phyloP scores from a whole-genome alignment of 2,888 invertebrate species.

The Malthinus seriepunctatus region DNA sequence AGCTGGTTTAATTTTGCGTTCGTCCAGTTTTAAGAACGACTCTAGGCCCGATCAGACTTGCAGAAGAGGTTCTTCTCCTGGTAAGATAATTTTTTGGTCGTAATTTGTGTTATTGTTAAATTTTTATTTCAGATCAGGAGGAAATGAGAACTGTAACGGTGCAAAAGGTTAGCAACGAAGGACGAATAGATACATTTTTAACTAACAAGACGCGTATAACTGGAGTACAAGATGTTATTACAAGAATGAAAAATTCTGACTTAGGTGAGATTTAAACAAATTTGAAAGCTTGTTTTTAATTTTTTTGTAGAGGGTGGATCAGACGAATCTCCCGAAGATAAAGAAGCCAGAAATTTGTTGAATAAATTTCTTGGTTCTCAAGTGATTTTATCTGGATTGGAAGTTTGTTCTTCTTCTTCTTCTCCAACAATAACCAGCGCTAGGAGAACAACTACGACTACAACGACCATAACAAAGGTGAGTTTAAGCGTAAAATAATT shows the following conservation, averaged over 20 bases:
- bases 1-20: conserved; percentile 73
- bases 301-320: conserved; percentile 61
- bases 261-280: conserved; percentile 61
- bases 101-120: neutral
- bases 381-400: conserved; percentile 79
- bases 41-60: conserved; percentile 15
- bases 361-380: conserved; percentile 85
- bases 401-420: conserved; percentile 50
- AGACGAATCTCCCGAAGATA: conserved; percentile 69
- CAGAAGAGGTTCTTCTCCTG: conserved; percentile 44
- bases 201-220: conserved; percentile 72
- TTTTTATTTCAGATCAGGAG: conserved; percentile 11
- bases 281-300: neutral
- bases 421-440: conserved; percentile 31
- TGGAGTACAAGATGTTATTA: conserved; percentile 75
- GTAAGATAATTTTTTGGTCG: conserved; percentile 27
- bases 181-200: conserved; percentile 64
- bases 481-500: conserved; percentile 20
- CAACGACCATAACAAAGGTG: conserved; percentile 37
- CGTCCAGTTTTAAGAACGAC: conserved; percentile 63
- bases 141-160: conserved; percentile 14
- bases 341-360: conserved; percentile 73
- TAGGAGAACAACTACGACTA: conserved; percentile 38
- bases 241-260: conserved; percentile 70
- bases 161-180: conserved; percentile 6